phyloP scores from a whole-genome alignment of 2,888 invertebrate genomes.

The Drosophila melanocephala region DNA sequence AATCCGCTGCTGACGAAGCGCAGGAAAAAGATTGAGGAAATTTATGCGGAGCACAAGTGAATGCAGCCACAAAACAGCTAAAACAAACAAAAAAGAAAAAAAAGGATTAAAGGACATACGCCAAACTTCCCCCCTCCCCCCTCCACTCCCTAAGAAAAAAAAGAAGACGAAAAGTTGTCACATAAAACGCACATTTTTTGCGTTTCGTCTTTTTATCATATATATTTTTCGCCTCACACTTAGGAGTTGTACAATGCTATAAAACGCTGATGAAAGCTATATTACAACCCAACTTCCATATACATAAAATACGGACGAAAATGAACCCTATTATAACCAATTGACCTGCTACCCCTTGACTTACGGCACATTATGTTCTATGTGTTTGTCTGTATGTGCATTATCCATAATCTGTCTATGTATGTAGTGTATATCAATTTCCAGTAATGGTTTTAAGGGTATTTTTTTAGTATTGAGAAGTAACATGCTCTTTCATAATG shows the following conservation, averaged over 20 bases:
- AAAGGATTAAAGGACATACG: conserved; percentile 43
- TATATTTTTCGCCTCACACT: conserved; percentile 12
- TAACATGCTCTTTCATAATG: conserved; percentile 61
- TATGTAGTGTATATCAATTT: conserved; percentile 56
- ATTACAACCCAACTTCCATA: conserved; percentile 1
- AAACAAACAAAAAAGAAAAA: conserved; percentile 5
- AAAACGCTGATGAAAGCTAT: conserved; percentile 4
- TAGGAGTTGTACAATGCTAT: conserved; percentile 41
- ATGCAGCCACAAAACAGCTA: conserved; percentile 5
- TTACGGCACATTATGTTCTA: conserved; percentile 33
- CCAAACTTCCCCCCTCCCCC: conserved; percentile 14
- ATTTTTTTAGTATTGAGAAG: conserved; percentile 60
- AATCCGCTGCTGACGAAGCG: conserved; percentile 96
- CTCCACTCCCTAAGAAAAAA: neutral
- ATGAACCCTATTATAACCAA: neutral
- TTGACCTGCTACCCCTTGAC: conserved; percentile 17
- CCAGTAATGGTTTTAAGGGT: conserved; percentile 71
- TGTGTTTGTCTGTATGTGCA: conserved; percentile 20
- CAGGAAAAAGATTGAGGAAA: conserved; percentile 86
- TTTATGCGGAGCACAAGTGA: conserved; percentile 51
- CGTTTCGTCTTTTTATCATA: conserved; percentile 2
- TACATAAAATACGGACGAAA: neutral
- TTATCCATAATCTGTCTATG: conserved; percentile 23
- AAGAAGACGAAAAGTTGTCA: conserved; percentile 8
- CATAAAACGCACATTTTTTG: conserved; percentile 13